Evolutionary conservation across 1,140 invertebrate species (phyloP), one percentile per base, ranked within the genome.

Genomic region (Heliconius congener): DNA sequence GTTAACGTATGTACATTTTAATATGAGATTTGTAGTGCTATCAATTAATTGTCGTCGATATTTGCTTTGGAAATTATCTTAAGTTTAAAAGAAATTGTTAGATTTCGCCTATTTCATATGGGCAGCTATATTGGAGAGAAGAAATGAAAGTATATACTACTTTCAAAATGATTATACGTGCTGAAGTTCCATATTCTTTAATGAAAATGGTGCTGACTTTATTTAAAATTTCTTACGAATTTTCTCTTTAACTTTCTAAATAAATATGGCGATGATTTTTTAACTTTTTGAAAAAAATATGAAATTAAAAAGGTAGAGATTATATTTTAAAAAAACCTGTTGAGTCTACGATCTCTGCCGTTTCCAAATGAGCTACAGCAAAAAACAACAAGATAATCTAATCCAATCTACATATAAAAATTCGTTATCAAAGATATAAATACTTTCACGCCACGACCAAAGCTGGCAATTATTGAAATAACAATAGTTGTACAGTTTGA

Each of bases 21-120:
- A 72, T 72, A 72, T 39, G 71, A 71, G 71, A 71, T 71, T n/a
- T 72, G 19, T 42, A 72, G 37, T 16, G 71, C n/a, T 72, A 72
- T 72, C n/a, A 19, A 39, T 72, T 72, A 72, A 72, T 39, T 39
- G 71, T 39, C 6, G 27, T 66, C 60, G 23, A 66, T 66, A 66
- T 66, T 66, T 30, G 4, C n/a, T 66, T 27, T n/a, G 9, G 55
- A 23, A 23, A n/a, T 57, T n/a, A 57, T 8, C n/a, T 57, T 23
- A 23, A 57, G n/a, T 3, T 11, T 2, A 9, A 57, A 57, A 57
- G 9, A n/a, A 57, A 11, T 57, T 23, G 8, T 8, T 57, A 57
- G 3, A 57, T n/a, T 57, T 23, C 0, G 8, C 3, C n/a, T 57
- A 9, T 57, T n/a, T 57, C 19, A 23, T 57, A n/a, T 6, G 1